Base-by-base conservation (phyloP, 1,140 invertebrate genomes). In the Drosophila trapezifrons region DNA sequence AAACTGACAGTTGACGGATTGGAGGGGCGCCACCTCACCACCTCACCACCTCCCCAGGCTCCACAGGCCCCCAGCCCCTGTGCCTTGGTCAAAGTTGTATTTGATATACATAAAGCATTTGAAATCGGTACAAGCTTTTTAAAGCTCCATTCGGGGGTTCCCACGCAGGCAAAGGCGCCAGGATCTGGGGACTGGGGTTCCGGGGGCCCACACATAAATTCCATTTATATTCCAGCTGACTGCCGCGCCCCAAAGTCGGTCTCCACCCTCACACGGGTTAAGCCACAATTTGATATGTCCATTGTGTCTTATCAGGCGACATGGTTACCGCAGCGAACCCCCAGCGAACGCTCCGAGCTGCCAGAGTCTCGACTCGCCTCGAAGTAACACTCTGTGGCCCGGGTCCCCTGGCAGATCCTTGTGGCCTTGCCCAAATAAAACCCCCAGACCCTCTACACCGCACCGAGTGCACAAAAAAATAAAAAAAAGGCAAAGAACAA, bases 281-380 rank as follows among this genome's bases (percentile, higher is more conserved):
- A 89, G 84, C 84, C 85, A 89, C 84, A 89, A 89, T 90, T 89
- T 89, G 84, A 89, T 89, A 84, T 89, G 84, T 89, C 84, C 84
- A 89, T 89, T 89, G 84, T 89, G 84, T 89, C 84, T 89, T 89
- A 89, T 89, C 84, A 89, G 85, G 84, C 84, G 84, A 89, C 84
- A 89, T 89, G 84, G 84, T 89, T 83, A 90, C 84, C 84, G 73
- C 84, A 87, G 73, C 65, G 78, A 81, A 70, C 78, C 78, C 82
- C 83, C 84, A 84, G 80, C 84, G 80, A 80, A 84, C 65, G 76
- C 45, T 62, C 56, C 65, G 69, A 81, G 67, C 69, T 63, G 65
- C 65, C 65, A 54, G 62, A 64, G 78, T 79, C 84, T 87, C 62
- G 62, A 69, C 62, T 69, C 58, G 58, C 29, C 58, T 62, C 84